Evolutionary conservation across 1,140 invertebrate species (phyloP), one percentile per base, ranked within the genome.

Genomic region (Bacillus rossius): DNA sequence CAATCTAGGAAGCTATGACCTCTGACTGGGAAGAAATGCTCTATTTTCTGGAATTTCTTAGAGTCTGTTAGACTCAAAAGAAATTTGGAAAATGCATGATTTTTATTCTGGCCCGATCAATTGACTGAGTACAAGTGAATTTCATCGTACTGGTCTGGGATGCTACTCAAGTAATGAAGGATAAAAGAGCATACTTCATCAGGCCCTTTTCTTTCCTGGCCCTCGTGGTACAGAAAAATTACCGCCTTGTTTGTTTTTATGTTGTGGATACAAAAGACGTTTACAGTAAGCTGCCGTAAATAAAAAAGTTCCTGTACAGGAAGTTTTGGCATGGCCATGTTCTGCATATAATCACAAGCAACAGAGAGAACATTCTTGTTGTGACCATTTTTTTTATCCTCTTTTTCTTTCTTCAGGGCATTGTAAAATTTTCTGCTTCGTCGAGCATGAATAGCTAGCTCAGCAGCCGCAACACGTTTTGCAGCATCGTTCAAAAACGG

Each of bases 291-390:
- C 47, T 72, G 67, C 20, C 66, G 41, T 51, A 54, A 62, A 60
- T 70, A 65, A 54, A 66, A 64, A 19, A 52, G 34, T 61, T 65
- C 61, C 22, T 65, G 61, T 40, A 66, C 55, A 19, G 63, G 61
- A 53, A 65, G 61, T 43, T 55, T 61, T n/a, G 65, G 58, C 22
- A 65, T 40, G 22, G 59, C 60, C 19, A 72, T 41, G 61, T 70
- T 72, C 57, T 70, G 65, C 67, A 71, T 70, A 57, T 61, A 71
- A 64, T 72, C 71, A 59, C 71, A 69, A 59, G 52, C 49, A 23
- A 70, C 53, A 20, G 60, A 61, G 20, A 63, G 40, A 49, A 48
- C 48, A 47, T 61, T 48, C 53, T 54, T 53, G 34, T 61, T 57
- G 22, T 59, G 29, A 34, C 29, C 29, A 34, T 34, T 49, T 25